phyloP scores from a whole-genome alignment of 2,113 vertebrate species.

The Orycteropus afer region DNA sequence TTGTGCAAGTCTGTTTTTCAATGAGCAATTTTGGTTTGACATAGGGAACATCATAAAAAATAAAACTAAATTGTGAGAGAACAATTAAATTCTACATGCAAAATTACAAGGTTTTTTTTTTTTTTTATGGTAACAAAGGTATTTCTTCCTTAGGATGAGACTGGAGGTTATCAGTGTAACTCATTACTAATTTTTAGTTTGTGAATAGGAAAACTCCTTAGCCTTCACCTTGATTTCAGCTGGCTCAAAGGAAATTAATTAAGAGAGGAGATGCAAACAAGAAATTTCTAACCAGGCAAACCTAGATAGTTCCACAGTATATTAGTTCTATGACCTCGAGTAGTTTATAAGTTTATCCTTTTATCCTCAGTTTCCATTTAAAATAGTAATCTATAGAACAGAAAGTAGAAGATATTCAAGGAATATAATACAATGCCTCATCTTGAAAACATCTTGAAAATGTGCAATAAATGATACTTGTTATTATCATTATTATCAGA shows the following conservation, averaged over 20 bases:
- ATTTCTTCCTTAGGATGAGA: not conserved
- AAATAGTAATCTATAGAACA: conserved; percentile 28
- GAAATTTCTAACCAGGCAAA: not conserved
- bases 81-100: not conserved
- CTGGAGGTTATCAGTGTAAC: not conserved
- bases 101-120: conserved; percentile 58
- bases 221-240: not conserved
- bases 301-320: not conserved
- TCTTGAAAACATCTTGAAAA: conserved; percentile 47
- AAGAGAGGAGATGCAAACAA: not conserved
- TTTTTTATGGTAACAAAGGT: conserved; percentile 33
- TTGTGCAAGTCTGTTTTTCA: not conserved
- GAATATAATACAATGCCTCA: not conserved
- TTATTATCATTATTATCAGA: not conserved
- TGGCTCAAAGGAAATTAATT: conserved; percentile 39
- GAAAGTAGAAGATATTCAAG: conserved; percentile 27
- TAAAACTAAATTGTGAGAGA: conserved; percentile 7
- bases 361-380: conserved; percentile 35
- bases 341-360: not conserved
- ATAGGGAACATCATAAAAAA: conserved; percentile 28
- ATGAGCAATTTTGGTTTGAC: not conserved
- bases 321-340: not conserved
- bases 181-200: conserved; percentile 6
- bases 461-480: not conserved
- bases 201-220: not conserved